Evolutionary conservation across 2,888 invertebrate genomes (phyloP), one percentile per base, ranked within the genome.

Genomic region (Drosophila subquinaria): DNA sequence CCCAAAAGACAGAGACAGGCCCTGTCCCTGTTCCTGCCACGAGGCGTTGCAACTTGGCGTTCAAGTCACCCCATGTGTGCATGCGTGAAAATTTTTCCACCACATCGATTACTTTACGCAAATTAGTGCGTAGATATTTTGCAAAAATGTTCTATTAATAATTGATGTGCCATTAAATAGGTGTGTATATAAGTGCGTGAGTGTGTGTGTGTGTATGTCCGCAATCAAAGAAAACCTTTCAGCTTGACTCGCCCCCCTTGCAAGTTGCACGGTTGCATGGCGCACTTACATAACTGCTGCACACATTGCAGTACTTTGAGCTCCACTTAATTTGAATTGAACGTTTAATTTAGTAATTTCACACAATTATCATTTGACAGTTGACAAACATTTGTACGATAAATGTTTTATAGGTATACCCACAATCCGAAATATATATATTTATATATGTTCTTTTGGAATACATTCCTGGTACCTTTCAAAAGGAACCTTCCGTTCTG

Each of bases 61-160:
- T 51, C 38, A 47, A 53, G 43, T 71, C 50, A 79, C 63, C 79
- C 76, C 82, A 79, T 78, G 73, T 87, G 81, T 86, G 89, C 79
- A 83, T 90, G 88, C 90, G 81, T 89, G 79, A 75, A 90, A 83
- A 87, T 81, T 87, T 80, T 87, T 87, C 86, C 86, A 90, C 89
- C 86, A 87, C 86, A 87, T 87, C 86, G 86, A 87, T 87, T 90
- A 90, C 86, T 90, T 87, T 90, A 87, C 89, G 82, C 86, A 90
- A 87, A 90, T 87, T 87, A 87, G 86, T 87, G 90, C 86, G 86
- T 90, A 89, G 86, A 87, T 87, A 90, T 87, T 87, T 87, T 90
- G 90, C 90, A 90, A 87, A 87, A 90, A 87, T 87, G 76, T 81
- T 81, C 89, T 90, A 87, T 87, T 90, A 87, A 87, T 87, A 87